These are phyloP conservation scores for Saguinus imperator DNA, from an alignment of 2,113 vertebrate genomes.

Conservation along the genomic window DNA sequence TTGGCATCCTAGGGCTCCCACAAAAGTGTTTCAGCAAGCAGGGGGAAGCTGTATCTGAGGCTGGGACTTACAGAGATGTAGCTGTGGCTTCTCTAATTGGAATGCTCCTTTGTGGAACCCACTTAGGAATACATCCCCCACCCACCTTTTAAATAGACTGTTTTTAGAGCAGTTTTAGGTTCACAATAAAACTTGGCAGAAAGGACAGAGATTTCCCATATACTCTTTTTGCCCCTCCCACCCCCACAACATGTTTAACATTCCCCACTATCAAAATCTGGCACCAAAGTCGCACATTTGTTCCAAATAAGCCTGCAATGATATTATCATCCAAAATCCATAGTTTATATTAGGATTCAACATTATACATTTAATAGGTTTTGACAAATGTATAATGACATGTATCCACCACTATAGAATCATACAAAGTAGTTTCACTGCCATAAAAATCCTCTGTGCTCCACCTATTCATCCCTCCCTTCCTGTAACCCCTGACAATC, in stretches of 20 bases:
- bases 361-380: background rate
- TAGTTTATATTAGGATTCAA: background rate
- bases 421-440: background rate
- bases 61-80: background rate
- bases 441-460: background rate
- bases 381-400: background rate
- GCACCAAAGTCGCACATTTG: background rate
- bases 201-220: background rate
- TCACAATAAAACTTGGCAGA: background rate
- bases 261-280: background rate
- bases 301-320: background rate
- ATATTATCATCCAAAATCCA: background rate
- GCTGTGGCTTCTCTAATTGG: background rate
- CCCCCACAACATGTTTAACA: background rate
- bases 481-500: background rate
- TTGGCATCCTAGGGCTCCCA: background rate
- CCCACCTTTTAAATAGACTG: background rate
- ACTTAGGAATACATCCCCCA: background rate
- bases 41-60: background rate
- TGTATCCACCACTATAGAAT: background rate
- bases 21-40: background rate
- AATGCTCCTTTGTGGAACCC: background rate
- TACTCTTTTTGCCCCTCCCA: rapidly evolving
- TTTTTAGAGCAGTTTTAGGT: background rate
- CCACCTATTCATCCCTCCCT: background rate